phyloP scores from a whole-genome alignment of 2,888 invertebrate genomes.

The Aleiodes testaceus region DNA sequence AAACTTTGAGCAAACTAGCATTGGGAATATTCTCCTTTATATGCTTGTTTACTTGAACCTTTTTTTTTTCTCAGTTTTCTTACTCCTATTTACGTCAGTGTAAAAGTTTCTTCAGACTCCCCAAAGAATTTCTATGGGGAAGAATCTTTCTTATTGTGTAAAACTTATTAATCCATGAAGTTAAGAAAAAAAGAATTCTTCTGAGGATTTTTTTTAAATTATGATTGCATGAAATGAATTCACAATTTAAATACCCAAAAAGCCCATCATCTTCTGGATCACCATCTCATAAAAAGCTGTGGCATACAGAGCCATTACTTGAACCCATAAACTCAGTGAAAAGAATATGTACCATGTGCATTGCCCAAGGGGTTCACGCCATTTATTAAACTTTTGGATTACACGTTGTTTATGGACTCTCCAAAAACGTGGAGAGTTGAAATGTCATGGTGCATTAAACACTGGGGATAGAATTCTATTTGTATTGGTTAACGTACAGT shows the following conservation, averaged over 20 bases:
- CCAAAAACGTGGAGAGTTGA: neutral
- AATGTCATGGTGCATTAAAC: neutral
- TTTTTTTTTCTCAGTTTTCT: constrained; percentile 1
- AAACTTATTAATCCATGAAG: constrained; percentile 7
- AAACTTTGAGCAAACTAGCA: neutral
- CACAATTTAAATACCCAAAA: too few relatives aligned
- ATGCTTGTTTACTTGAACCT: constrained; percentile 16
- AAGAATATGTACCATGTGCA: too few relatives aligned
- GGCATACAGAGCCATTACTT: too few relatives aligned
- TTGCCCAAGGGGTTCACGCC: too few relatives aligned
- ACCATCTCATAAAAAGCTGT: too few relatives aligned
- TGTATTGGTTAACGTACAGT: neutral
- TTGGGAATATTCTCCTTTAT: constrained; percentile 14
- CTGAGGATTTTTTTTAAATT: constrained; percentile 9
- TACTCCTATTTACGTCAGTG: constrained; percentile 24
- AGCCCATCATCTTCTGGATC: too few relatives aligned
- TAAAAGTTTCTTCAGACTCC: constrained; percentile 25
- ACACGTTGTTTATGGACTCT: constrained; percentile 6
- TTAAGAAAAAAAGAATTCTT: constrained; percentile 35
- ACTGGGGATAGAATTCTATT: neutral
- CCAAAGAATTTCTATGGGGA: constrained; percentile 12
- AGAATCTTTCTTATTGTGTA: constrained; percentile 4
- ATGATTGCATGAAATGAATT: too few relatives aligned
- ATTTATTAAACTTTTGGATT: neutral
- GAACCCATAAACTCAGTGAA: too few relatives aligned